These are phyloP conservation scores for Rhinoptilus africanus DNA, from an alignment of 2,113 vertebrate genomes.

Conservation along the genomic window DNA sequence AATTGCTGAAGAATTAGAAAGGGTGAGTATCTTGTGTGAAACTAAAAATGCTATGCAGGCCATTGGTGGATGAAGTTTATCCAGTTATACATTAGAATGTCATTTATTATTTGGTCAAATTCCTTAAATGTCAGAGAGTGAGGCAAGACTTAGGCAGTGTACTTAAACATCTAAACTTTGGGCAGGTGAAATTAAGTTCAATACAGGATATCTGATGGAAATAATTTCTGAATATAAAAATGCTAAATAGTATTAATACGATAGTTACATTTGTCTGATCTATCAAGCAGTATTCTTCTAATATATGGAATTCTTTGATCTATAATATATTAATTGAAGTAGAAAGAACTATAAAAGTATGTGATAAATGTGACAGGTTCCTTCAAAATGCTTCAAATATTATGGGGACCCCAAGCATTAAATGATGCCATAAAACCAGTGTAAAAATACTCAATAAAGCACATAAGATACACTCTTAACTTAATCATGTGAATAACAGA, in stretches of 20 bases:
- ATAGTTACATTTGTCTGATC: background rate
- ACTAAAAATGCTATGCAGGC: background rate
- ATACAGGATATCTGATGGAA: background rate
- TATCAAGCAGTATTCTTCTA: background rate
- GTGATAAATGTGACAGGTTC: background rate
- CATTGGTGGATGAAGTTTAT: background rate
- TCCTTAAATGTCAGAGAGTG: background rate
- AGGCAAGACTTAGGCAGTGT: background rate
- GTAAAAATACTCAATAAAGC: background rate
- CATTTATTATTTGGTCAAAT: background rate
- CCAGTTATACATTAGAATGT: background rate
- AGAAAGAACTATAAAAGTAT: background rate
- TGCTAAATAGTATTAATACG: background rate
- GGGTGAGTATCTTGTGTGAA: background rate
- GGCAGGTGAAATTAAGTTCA: background rate
- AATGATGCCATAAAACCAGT: background rate
- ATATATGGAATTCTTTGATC: background rate
- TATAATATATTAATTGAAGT: background rate
- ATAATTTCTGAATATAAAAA: background rate
- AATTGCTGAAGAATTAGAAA: background rate
- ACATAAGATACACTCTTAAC: background rate
- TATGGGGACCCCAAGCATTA: background rate
- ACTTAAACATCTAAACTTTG: background rate
- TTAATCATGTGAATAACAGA: background rate
- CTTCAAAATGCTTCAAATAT: background rate